phyloP scores from a whole-genome alignment of 2,888 invertebrate species.

The Synanthedon myopaeformis region DNA sequence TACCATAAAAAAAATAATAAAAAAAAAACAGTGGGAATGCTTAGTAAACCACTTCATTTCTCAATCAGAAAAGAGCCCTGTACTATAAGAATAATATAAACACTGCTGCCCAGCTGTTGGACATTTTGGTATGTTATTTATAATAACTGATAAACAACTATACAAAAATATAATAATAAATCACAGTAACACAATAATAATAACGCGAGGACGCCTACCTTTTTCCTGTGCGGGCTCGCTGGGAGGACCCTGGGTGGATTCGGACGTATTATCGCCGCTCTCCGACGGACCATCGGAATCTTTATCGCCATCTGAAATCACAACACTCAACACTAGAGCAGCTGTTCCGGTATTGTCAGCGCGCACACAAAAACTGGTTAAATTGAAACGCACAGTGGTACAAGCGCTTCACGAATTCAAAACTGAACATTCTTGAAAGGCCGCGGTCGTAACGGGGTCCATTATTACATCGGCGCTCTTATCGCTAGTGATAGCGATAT shows the following conservation, averaged over 20 bases:
- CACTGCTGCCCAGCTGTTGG: not conserved
- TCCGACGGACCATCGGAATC: conserved; percentile 66
- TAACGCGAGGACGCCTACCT: conserved; percentile 30
- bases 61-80: no score
- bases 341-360: no score
- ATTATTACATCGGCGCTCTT: conserved; percentile 46
- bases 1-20: no score
- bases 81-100: no score
- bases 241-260: conserved; percentile 53
- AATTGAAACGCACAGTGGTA: conserved; percentile 48
- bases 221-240: conserved; percentile 64
- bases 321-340: conserved; percentile 7
- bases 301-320: conserved; percentile 61
- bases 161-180: not conserved
- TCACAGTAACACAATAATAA: not conserved
- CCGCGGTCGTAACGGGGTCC: conserved; percentile 27
- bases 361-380: not conserved
- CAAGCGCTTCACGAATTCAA: conserved; percentile 62
- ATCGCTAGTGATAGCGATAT: conserved; percentile 43
- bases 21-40: no score
- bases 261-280: conserved; percentile 65
- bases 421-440: conserved; percentile 53
- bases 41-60: no score
- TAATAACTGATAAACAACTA: no score
- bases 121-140: not conserved